These are phyloP conservation scores for Syndactyla subalaris DNA, from an alignment of 2,797 vertebrate genomes.

Conservation along the genomic window DNA sequence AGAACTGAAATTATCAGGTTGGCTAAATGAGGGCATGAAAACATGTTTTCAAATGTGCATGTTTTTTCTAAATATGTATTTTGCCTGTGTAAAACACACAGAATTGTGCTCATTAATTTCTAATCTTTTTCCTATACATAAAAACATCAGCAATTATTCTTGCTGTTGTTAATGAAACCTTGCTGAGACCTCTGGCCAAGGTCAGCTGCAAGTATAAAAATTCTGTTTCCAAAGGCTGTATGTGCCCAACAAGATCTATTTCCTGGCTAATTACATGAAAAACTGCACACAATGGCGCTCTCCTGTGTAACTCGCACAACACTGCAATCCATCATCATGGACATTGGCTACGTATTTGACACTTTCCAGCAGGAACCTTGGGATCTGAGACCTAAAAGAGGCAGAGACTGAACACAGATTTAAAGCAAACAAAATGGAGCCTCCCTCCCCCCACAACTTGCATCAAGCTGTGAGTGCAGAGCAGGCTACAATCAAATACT, in stretches of 20 bases:
- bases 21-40: background rate
- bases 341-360: background rate
- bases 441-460: background rate
- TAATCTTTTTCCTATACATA: background rate
- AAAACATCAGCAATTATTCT: background rate
- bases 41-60: background rate
- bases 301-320: slow-evolving; percentile 58
- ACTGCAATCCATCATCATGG: slow-evolving; percentile 43
- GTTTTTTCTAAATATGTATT: background rate
- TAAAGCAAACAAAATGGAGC: background rate
- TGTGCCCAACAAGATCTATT: background rate
- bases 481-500: background rate
- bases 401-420: background rate
- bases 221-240: background rate
- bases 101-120: background rate
- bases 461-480: background rate
- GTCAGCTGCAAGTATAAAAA: background rate
- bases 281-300: slow-evolving; percentile 61
- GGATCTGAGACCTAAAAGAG: background rate
- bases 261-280: slow-evolving; percentile 36
- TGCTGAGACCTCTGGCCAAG: background rate
- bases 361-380: background rate
- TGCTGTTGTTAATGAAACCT: background rate
- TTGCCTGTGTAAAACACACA: background rate
- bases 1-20: background rate